Conservation (phyloP, 2,797 vertebrate species). For the Intellagama lesueurii region DNA sequence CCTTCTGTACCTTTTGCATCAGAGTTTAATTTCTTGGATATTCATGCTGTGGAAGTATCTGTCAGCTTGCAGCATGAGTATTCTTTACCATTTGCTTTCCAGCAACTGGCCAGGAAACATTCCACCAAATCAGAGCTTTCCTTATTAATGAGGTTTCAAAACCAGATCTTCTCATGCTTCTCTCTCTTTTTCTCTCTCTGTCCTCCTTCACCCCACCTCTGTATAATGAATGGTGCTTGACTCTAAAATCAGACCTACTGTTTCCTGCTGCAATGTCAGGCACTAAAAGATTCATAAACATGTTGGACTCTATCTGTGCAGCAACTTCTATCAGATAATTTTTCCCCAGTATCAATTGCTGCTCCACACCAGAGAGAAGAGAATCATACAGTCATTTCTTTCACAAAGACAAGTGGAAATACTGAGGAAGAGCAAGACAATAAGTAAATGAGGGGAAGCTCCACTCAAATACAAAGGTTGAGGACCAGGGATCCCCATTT, state of each 20-base stretch:
- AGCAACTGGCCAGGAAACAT: conserved; percentile 14
- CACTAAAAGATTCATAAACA: not conserved
- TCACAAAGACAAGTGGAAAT: not conserved
- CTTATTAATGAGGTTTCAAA: conserved; percentile 25
- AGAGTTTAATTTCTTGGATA: not conserved
- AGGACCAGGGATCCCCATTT: too few species aligned
- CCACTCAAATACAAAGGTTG: too few species aligned
- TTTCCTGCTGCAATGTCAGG: not conserved
- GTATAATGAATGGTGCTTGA: not conserved
- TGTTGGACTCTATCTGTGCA: not conserved
- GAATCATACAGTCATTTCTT: not conserved
- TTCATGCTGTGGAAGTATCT: not conserved
- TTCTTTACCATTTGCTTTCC: not conserved
- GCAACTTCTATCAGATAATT: not conserved
- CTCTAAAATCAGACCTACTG: conserved; percentile 32
- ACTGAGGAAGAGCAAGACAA: not conserved
- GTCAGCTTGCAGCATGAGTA: not conserved
- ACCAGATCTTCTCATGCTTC: not conserved
- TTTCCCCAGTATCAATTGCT: not conserved
- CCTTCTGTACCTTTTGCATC: not conserved
- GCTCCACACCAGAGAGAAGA: not conserved
- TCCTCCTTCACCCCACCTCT: not conserved
- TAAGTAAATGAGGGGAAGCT: not conserved
- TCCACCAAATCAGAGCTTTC: conserved; percentile 1
- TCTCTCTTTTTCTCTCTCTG: too few species aligned